These are phyloP conservation scores for Zosterops lateralis DNA, from an alignment of 2,113 vertebrate species.

Conservation along the genomic window DNA sequence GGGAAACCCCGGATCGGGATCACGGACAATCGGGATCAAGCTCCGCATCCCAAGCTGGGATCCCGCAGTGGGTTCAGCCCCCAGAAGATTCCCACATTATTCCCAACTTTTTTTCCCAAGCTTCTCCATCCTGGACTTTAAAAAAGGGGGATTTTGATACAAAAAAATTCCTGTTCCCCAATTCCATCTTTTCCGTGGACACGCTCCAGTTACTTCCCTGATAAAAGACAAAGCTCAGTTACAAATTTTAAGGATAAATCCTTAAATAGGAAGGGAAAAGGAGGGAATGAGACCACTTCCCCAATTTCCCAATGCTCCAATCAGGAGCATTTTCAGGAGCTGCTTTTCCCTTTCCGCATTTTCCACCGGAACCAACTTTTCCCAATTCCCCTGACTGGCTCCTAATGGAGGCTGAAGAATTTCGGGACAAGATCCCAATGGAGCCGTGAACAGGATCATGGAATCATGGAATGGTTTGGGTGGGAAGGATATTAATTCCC, in stretches of 20 bases:
- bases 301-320: background rate
- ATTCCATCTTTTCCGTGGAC: background rate
- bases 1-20: rapidly evolving
- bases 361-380: rapidly evolving
- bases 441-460: background rate
- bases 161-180: background rate
- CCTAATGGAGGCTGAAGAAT: background rate
- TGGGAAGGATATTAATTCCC: background rate
- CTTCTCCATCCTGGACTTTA: background rate
- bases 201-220: rapidly evolving
- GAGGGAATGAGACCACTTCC: background rate
- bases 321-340: rapidly evolving
- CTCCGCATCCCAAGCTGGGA: background rate
- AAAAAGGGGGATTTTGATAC: background rate
- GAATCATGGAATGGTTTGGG: background rate
- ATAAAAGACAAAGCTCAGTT: rapidly evolving
- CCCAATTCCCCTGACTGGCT: rapidly evolving
- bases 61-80: rapidly evolving
- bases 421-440: background rate
- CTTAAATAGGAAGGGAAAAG: rapidly evolving
- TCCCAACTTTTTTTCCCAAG: background rate
- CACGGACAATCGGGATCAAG: background rate
- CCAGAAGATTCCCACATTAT: background rate
- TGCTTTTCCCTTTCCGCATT: background rate
- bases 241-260: background rate